Percentiles rank a stretch among this genome's conserved stretches.
Conservation (phyloP, 2,113 vertebrate species). For the Sturnira hondurensis region DNA sequence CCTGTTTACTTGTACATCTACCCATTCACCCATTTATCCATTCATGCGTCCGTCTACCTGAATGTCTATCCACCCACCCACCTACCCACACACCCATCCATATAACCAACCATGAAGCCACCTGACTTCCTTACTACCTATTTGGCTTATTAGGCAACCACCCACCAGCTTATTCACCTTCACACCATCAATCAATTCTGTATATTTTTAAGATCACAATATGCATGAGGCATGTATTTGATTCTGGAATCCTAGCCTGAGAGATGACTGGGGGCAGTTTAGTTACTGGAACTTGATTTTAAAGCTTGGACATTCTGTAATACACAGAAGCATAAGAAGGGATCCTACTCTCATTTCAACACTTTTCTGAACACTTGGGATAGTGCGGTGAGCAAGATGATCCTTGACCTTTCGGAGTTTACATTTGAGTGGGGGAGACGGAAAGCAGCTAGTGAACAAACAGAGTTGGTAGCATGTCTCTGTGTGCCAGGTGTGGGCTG, state of each 20-base stretch:
- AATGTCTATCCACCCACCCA: neutral
- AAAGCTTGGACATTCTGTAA: neutral
- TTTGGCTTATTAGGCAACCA: too few relatives aligned
- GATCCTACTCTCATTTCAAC: neutral
- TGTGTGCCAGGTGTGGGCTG: neutral
- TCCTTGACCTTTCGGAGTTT: neutral
- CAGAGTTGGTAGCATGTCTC: neutral
- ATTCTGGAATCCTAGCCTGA: neutral
- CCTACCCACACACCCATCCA: neutral
- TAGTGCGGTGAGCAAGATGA: neutral
- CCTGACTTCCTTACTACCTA: neutral
- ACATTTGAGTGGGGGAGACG: neutral
- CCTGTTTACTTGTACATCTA: neutral
- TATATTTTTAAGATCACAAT: neutral
- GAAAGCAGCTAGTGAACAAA: neutral
- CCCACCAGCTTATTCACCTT: neutral
- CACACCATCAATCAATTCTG: neutral
- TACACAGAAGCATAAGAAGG: neutral
- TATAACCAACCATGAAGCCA: neutral
- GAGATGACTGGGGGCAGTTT: neutral
- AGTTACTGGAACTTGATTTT: conserved; percentile 11
- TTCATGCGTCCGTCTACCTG: neutral
- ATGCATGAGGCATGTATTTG: neutral
- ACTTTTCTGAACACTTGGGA: neutral
- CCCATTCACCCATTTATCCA: neutral